phyloP scores from a whole-genome alignment of 2,797 vertebrate genomes.

The Melanotaenia maccullochi region DNA sequence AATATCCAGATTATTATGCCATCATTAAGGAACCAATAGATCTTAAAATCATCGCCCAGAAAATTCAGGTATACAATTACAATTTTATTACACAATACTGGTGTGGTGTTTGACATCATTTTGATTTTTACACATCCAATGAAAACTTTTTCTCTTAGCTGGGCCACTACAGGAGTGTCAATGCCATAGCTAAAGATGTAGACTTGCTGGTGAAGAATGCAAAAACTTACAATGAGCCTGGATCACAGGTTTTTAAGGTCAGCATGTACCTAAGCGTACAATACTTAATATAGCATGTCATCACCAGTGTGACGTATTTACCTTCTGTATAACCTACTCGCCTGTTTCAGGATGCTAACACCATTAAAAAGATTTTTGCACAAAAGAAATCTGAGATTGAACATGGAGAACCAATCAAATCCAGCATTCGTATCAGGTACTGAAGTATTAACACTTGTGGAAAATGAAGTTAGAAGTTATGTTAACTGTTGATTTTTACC shows the following conservation, averaged over 20 bases:
- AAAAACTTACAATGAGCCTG: conserved; percentile 98
- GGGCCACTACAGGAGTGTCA: conserved; percentile 91
- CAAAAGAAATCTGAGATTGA: conserved; percentile 97
- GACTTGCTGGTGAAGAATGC: conserved; percentile 97
- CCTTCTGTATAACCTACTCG: not conserved
- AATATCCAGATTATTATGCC: conserved; percentile 99
- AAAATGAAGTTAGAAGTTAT: not conserved
- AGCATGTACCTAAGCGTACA: conserved; percentile 35
- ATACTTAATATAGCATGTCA: not conserved
- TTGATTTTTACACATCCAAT: conserved; percentile 7
- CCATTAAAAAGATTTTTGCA: conserved; percentile 96
- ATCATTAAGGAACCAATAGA: conserved; percentile 99
- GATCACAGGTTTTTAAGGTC: conserved; percentile 99
- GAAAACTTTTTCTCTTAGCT: conserved; percentile 76
- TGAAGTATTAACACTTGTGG: not conserved
- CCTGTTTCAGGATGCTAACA: conserved; percentile 92
- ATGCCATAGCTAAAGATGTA: conserved; percentile 95
- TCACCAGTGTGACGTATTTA: conserved; percentile 2
- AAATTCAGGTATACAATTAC: conserved; percentile 90
- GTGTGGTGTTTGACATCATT: not conserved
- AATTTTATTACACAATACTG: not conserved
- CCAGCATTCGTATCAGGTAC: conserved; percentile 96
- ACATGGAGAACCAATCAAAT: conserved; percentile 93
- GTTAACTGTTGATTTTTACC: not conserved
- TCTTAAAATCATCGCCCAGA: conserved; percentile 95